Evolutionary conservation across 2,113 vertebrate species (phyloP).

Genomic region (Menidia beryllina): DNA sequence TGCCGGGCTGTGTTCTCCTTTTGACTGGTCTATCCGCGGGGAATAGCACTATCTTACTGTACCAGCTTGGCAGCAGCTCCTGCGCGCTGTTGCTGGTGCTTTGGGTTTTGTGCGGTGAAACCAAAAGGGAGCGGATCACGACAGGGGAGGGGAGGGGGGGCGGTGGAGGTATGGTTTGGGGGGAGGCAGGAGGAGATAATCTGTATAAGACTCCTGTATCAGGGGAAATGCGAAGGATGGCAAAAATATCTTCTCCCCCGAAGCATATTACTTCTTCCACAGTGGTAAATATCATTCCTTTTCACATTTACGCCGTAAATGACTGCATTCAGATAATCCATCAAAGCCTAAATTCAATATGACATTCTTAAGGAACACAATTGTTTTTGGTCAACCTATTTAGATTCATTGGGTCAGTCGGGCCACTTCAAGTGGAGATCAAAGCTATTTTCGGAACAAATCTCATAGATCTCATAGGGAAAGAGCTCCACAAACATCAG

Average conservation of each 20-base stretch:
- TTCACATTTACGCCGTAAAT: no score
- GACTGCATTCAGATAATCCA: no score
- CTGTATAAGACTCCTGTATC: conserved; percentile 34
- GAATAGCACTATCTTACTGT: conserved; percentile 64
- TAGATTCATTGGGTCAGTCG: no score
- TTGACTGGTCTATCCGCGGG: conserved; percentile 63
- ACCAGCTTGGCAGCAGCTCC: conserved; percentile 63
- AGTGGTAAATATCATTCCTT: not conserved
- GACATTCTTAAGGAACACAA: no score
- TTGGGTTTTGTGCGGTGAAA: conserved; percentile 48
- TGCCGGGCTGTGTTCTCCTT: conserved; percentile 51
- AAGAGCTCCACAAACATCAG: no score
- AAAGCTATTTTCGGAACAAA: no score
- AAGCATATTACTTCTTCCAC: not conserved
- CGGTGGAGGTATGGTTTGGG: conserved; percentile 21
- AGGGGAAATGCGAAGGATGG: conserved; percentile 6
- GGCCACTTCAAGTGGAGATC: no score
- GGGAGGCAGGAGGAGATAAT: conserved; percentile 48
- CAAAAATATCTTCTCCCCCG: conserved; percentile 18
- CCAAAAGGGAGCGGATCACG: conserved; percentile 15
- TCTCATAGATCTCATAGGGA: no score
- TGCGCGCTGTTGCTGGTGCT: conserved; percentile 52
- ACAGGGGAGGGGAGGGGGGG: no score
- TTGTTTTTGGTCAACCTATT: no score
- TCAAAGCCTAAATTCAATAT: no score